Evolutionary conservation across 2,888 invertebrate species (phyloP), one percentile per base, ranked within the genome.

Genomic region (Protonemura montana): DNA sequence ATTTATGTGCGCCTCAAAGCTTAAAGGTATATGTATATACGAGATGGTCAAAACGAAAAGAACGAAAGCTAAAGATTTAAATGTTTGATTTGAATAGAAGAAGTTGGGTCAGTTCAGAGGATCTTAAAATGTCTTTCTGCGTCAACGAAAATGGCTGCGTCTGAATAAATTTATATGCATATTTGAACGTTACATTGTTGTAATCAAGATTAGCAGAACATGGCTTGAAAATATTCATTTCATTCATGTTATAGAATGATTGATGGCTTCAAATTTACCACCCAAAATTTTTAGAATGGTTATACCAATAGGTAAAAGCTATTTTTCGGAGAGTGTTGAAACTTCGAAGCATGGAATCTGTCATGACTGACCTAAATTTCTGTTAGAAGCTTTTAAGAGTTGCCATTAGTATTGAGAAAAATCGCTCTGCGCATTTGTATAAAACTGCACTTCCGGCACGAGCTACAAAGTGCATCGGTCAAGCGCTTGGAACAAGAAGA

Each of bases 391-490:
- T 35, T 35, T 6, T 35, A 10, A 59, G 21, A 59, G 2, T 59
- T 59, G 21, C 59, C 59, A 59, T 59, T 59, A 21, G 21, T 2
- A 7, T 2, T 59, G 59, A 59, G 59, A 59, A 59, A 59, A 59
- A 10, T 59, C 59, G 3, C 59, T 1, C 1, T 59, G 59, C 59
- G 21, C 10, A n/a, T 59, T 59, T 59, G 59, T 59, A 1, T 59
- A 59, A 59, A 59, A 59, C 16, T 59, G 59, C 13, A 59, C 59
- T 59, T 59, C 59, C 59, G 13, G 59, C 59, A 59, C 59, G 59
- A 59, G 59, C 59, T 59, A 59, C 59, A 59, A 59, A 59, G 59
- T 59, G 78, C 28, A 78, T 78, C 78, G 78, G 28, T 78, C 26
- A 81, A 29, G 5, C 80, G 21, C 2, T 1, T 16, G 21, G n/a